Evolutionary conservation across 1,140 invertebrate genomes (phyloP).

Genomic region (Zaprionus capensis): DNA sequence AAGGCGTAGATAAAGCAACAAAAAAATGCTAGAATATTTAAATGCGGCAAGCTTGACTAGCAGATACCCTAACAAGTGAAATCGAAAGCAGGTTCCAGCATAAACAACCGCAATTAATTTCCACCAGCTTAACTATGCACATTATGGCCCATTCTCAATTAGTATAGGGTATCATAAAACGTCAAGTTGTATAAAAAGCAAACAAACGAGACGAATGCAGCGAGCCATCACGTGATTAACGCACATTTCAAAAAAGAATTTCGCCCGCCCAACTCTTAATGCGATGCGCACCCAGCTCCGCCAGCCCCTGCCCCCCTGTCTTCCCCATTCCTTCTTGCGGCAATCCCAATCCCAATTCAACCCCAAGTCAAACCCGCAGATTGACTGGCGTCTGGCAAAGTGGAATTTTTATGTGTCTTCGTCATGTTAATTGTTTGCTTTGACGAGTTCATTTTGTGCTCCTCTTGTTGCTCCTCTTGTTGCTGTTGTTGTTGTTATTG

Average conservation of each 20-base stretch:
- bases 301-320: background rate
- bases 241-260: constrained; percentile 62
- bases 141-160: constrained; percentile 8
- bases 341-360: constrained; percentile 7
- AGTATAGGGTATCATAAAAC: constrained; percentile 3
- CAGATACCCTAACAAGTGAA: background rate
- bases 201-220: constrained; percentile 31
- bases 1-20: constrained; percentile 53
- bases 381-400: constrained; percentile 23
- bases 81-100: background rate
- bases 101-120: background rate
- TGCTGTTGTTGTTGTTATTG: constrained; percentile 44
- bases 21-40: background rate
- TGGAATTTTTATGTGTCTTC: constrained; percentile 78
- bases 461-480: constrained; percentile 48
- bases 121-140: background rate
- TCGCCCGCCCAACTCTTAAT: constrained; percentile 33
- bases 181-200: background rate
- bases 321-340: background rate
- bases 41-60: background rate
- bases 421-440: constrained; percentile 79
- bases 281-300: constrained; percentile 55
- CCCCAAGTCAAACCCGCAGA: constrained; percentile 11
- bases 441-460: constrained; percentile 38
- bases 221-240: constrained; percentile 67